Base-by-base conservation (phyloP, 2,797 vertebrate genomes). In the Protonibea diacanthus region DNA sequence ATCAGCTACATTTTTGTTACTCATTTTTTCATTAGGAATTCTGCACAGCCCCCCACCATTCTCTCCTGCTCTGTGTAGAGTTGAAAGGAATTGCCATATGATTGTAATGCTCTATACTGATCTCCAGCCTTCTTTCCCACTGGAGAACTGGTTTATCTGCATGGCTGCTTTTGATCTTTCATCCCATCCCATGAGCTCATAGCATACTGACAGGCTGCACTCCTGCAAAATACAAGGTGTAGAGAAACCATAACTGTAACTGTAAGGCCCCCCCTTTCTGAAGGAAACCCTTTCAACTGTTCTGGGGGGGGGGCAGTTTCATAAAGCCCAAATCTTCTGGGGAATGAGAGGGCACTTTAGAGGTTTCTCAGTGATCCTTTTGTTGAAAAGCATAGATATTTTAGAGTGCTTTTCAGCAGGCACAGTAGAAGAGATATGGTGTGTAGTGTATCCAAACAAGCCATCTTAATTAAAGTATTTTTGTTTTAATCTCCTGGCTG, bases 131-230 rank as follows among this genome's bases (percentile, higher is more conserved):
- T 71, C 15, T 77, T 47, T 77, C 68, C 80, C 74, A 73, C 74
- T 77, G 27, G 74, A 84, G 80, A 86, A 73, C 79, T 82, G 65
- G 81, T 90, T 87, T 85, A 85, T 92, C 81, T 83, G 82, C 85
- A 81, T 53, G 74, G 60, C 80, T 85, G 87, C 81, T 44, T 91
- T 90, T 89, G 84, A 92, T 89, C 87, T 88, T 82, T 88, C 76
- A 87, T 88, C 68, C 81, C 68, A 44, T 89, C 80, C 82, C 83
- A 76, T 85, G 81, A 89, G 86, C 78, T 88, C 74, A 74, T 40
- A 61, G 71, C 71, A 49, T 33, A 74, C 74, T 78, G 84, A 88
- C 88, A 80, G 77, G 53, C 68, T 82, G 69, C 18, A 29, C 48
- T 85, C 63, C 72, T 70, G 21, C 65, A 76, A 75, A 85, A 87